Percentiles rank a stretch among this genome's conserved stretches.
Evolutionary conservation across 2,113 vertebrate species (phyloP).

Genomic region (Nesoenas mayeri): DNA sequence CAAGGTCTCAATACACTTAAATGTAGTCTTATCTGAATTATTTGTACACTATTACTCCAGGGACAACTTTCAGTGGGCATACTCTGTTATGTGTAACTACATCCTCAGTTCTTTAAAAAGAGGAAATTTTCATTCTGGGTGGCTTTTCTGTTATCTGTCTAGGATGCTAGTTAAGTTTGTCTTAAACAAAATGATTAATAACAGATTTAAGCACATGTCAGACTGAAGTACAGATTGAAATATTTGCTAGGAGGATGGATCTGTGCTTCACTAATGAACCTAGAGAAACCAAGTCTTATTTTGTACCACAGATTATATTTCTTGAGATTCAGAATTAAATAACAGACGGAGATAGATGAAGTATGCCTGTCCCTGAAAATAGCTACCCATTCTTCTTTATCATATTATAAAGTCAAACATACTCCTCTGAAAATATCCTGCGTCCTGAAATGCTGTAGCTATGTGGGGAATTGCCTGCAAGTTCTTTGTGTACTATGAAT

Average conservation of each 20-base stretch:
- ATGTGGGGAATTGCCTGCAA: background rate
- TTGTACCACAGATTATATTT: background rate
- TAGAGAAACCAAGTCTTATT: constrained; percentile 18
- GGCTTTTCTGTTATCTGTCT: background rate
- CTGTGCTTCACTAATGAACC: constrained; percentile 23
- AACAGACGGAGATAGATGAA: constrained; percentile 10
- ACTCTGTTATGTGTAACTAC: background rate
- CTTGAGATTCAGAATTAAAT: constrained; percentile 30
- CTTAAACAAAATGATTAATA: constrained; percentile 15
- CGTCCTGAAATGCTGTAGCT: background rate
- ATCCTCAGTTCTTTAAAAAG: background rate
- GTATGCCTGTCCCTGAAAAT: constrained; percentile 33
- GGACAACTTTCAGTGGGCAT: background rate
- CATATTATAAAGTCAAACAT: constrained; percentile 18
- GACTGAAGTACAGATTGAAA: constrained; percentile 3
- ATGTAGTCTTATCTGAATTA: background rate
- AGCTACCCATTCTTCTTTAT: constrained; percentile 43
- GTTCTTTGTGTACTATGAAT: background rate
- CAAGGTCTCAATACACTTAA: background rate
- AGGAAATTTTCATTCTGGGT: background rate
- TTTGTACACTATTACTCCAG: background rate
- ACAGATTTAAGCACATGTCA: background rate
- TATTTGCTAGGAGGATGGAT: background rate
- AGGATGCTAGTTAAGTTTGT: background rate
- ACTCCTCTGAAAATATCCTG: background rate